phyloP scores from a whole-genome alignment of 2,113 vertebrate species.

The Syngnathus scovelli region DNA sequence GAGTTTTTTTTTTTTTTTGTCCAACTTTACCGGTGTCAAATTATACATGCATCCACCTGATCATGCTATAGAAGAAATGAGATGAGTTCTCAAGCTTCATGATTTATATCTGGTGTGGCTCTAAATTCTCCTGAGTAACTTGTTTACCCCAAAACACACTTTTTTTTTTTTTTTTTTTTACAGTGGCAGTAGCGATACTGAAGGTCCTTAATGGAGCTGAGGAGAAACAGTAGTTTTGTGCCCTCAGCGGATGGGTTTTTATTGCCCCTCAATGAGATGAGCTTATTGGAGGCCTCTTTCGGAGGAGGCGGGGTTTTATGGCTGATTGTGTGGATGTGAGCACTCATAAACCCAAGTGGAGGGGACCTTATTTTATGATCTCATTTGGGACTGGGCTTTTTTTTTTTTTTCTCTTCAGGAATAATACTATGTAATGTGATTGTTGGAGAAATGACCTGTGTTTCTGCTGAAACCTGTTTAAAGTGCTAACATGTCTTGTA shows the following conservation, averaged over 20 bases:
- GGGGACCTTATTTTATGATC: conserved; percentile 43
- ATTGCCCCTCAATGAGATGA: conserved; percentile 32
- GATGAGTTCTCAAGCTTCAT: conserved; percentile 5
- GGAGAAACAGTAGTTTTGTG: conserved; percentile 34
- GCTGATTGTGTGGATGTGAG: conserved; percentile 40
- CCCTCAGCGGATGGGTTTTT: conserved; percentile 37
- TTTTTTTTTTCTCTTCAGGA: conserved; percentile 8
- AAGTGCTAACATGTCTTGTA: background rate
- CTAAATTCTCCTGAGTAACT: conserved; percentile 22
- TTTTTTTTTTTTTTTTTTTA: conserved; percentile 6
- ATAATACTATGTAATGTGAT: conserved; percentile 6
- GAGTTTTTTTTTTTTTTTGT: background rate
- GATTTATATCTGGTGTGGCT: conserved; percentile 33
- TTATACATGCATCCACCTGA: background rate
- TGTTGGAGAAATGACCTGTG: background rate
- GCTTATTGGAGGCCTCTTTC: conserved; percentile 46
- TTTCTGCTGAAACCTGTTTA: background rate
- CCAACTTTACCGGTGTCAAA: background rate
- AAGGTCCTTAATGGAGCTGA: conserved; percentile 33
- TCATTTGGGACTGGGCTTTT: conserved; percentile 15
- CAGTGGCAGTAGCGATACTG: conserved; percentile 2
- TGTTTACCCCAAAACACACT: conserved; percentile 18
- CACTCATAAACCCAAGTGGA: conserved; percentile 49
- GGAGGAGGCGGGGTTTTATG: conserved; percentile 46
- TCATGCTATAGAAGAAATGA: background rate